phyloP scores from a whole-genome alignment of 2,113 vertebrate species.

The Xiphophorus couchianus region DNA sequence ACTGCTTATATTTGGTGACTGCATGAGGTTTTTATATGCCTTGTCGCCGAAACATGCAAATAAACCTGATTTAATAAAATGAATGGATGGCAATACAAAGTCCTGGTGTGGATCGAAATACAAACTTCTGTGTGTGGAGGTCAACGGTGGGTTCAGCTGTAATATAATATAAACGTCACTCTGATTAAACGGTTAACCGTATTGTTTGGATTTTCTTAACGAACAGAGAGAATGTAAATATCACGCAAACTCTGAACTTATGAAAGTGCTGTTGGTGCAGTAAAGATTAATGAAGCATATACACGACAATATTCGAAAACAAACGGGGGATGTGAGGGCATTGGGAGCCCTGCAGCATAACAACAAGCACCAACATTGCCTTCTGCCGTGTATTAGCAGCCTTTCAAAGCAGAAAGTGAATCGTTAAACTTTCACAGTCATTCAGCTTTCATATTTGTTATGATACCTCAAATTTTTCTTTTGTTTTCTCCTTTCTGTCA shows the following conservation, averaged over 20 bases:
- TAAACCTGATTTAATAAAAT: no score
- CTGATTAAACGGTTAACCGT: conserved; percentile 25
- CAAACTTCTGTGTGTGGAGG: no score
- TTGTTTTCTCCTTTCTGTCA: conserved; percentile 28
- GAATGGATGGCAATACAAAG: no score
- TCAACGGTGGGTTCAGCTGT: no score
- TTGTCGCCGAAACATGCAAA: no score
- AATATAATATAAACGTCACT: conserved; percentile 18
- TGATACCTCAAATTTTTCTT: conserved; percentile 23
- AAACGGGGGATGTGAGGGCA: no score
- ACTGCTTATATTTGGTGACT: no score
- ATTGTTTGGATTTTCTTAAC: not conserved
- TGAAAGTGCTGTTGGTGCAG: conserved; percentile 22
- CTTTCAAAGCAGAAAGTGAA: conserved; percentile 41
- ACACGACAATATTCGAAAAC: conserved; percentile 9
- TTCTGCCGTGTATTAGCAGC: conserved; percentile 40
- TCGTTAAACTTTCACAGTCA: conserved; percentile 55
- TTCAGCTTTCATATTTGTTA: conserved; percentile 49
- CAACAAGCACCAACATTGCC: not conserved
- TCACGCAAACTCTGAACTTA: conserved; percentile 22
- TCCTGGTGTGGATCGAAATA: no score
- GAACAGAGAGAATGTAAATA: conserved; percentile 7
- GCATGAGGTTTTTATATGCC: no score
- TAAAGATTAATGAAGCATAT: conserved; percentile 21
- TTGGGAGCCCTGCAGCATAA: not conserved